Evolutionary conservation across 2,113 vertebrate species (phyloP).

Genomic region (Takifugu flavidus): DNA sequence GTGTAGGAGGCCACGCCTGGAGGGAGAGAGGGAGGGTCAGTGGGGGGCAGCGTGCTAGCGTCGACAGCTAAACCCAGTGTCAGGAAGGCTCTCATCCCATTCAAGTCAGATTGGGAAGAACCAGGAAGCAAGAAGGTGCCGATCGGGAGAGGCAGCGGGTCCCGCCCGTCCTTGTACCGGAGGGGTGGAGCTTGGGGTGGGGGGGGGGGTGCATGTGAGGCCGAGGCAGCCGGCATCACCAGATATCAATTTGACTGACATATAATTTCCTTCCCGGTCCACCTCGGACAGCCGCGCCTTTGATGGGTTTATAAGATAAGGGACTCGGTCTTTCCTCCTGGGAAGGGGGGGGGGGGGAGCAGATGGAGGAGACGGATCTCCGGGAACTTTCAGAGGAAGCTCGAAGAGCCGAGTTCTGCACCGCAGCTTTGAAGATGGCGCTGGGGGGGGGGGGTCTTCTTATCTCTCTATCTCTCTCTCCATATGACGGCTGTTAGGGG

Average conservation of each 20-base stretch:
- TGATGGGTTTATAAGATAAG: constrained; percentile 69
- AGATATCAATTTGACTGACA: constrained; percentile 73
- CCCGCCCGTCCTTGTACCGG: constrained; percentile 50
- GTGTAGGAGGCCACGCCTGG: constrained; percentile 87
- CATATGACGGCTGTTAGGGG: constrained; percentile 59
- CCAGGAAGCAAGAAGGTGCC: not conserved
- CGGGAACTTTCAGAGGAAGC: constrained; percentile 67
- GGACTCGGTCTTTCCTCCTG: constrained; percentile 42
- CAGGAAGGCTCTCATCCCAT: too few relatives aligned
- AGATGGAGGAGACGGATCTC: constrained; percentile 49
- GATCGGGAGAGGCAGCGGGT: too few relatives aligned
- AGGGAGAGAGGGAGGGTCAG: constrained; percentile 14
- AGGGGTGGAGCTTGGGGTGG: constrained; percentile 22
- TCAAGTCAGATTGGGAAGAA: constrained; percentile 16
- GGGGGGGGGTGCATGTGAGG: constrained; percentile 20
- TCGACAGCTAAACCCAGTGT: too few relatives aligned
- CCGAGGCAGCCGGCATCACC: constrained; percentile 48
- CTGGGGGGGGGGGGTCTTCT: constrained; percentile 52
- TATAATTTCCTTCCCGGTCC: constrained; percentile 65
- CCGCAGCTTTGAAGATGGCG: constrained; percentile 58
- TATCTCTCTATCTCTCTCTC: constrained; percentile 60
- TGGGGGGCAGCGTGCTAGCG: not conserved
- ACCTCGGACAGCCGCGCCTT: constrained; percentile 57
- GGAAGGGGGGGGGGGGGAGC: constrained; percentile 18
- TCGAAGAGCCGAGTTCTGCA: constrained; percentile 42